These are phyloP conservation scores for Araneus ventricosus DNA, from an alignment of 1,140 invertebrate genomes.

Conservation along the genomic window DNA sequence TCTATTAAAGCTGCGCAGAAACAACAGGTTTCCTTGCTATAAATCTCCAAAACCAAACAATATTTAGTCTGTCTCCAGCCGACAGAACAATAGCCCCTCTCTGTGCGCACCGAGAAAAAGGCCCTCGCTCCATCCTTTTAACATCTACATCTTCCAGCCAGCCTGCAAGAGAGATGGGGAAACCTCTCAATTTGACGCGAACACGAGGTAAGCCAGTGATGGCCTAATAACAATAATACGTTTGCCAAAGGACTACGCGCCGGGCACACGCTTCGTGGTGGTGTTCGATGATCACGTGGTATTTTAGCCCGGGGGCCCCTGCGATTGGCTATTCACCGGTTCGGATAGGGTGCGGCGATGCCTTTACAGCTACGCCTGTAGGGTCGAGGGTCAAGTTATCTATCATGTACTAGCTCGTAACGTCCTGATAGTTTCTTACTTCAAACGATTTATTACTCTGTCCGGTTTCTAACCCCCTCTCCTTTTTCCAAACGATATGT, in stretches of 20 bases:
- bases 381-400: constrained; percentile 73
- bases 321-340: constrained; percentile 73
- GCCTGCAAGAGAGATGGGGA: not conserved
- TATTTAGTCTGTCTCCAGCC: constrained; percentile 41
- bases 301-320: constrained; percentile 58
- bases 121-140: constrained; percentile 12
- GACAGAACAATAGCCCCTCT: constrained; percentile 8
- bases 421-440: constrained; percentile 73
- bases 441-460: constrained; percentile 74
- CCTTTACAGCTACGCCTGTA: constrained; percentile 70
- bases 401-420: constrained; percentile 73
- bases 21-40: constrained; percentile 39
- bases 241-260: constrained; percentile 1
- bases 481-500: constrained; percentile 34
- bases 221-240: constrained; percentile 74
- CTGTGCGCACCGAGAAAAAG: not conserved
- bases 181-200: constrained; percentile 57
- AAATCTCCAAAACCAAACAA: constrained; percentile 64
- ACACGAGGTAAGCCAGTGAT: constrained; percentile 45
- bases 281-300: constrained; percentile 70
- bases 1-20: not conserved
- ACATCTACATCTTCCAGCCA: constrained; percentile 46
- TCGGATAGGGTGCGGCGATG: constrained; percentile 73
- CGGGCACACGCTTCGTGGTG: constrained; percentile 37
- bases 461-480: constrained; percentile 62